Evolutionary conservation across 2,113 vertebrate species (phyloP).

Genomic region (Pantherophis guttatus): DNA sequence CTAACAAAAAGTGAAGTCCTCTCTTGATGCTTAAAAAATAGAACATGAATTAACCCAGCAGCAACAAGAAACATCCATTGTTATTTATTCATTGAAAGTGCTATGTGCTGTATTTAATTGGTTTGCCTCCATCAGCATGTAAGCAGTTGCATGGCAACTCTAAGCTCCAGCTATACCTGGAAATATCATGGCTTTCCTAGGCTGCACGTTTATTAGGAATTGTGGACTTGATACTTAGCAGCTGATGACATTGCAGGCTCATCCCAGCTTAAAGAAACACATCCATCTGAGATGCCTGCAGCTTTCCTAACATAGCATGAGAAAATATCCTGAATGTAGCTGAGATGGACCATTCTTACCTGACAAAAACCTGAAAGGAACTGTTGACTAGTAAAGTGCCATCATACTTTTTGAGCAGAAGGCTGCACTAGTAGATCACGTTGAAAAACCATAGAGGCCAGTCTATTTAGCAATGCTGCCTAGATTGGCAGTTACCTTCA

Average conservation of each 20-base stretch:
- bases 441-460: conserved; percentile 36
- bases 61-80: background rate
- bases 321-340: too few species aligned
- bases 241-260: background rate
- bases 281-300: background rate
- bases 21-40: background rate
- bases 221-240: background rate
- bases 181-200: background rate
- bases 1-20: background rate
- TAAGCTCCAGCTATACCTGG: background rate
- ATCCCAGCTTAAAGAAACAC: background rate
- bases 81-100: background rate
- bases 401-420: conserved; percentile 61
- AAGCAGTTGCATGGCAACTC: background rate
- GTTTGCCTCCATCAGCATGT: background rate
- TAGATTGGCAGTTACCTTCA: conserved; percentile 6
- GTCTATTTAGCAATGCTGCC: background rate
- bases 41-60: background rate
- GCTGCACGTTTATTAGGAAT: background rate
- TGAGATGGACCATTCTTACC: background rate
- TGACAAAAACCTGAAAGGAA: background rate
- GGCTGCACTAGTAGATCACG: conserved; percentile 65
- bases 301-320: background rate
- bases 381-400: conserved; percentile 15
- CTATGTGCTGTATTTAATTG: background rate